Evolutionary conservation across 2,113 vertebrate species (phyloP), one percentile per base, ranked within the genome.

Genomic region (Prolemur simus): DNA sequence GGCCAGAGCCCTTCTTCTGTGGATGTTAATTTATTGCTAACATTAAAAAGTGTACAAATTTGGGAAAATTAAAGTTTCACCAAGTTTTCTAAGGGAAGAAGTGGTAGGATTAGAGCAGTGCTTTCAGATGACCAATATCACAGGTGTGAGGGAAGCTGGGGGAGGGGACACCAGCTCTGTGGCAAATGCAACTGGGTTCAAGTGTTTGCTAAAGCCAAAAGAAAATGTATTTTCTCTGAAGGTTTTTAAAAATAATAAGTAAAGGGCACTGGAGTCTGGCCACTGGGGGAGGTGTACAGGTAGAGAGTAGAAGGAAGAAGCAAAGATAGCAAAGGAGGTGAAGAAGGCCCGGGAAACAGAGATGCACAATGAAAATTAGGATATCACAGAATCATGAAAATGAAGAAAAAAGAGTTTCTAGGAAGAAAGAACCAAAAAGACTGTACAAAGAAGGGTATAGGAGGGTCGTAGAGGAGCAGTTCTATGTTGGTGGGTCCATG

Each of bases 61-160:
- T 97, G 45, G 34, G 47, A 73, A 94, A 84, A 93, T 39, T 95
- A 87, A 90, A 94, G n/a, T 84, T 85, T 91, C 18, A 71, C 15
- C 76, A 29, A 76, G 13, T 69, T 91, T 89, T 93, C 25, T 54
- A 83, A 88, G 25, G 32, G 42, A 91, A 60, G 17, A 89, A 86
- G 32, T 54, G 29, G 21, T 56, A 66, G 29, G 74, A 58, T n/a
- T 96, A 68, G 93, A 96, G 54, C 47, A 39, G 23, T 32, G n/a
- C 39, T 88, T 83, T 95, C n/a, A 78, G 71, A 56, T 56, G 42
- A n/a, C 45, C 82, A 73, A 42, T 27, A 54, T 13, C 52, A 20
- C 17, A 66, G 21, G 21, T 64, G 37, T 93, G 56, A 52, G n/a
- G 34, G 58, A 71, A 97, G 73, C 5, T 64, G 13, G n/a, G 34